Evolutionary conservation across 2,113 vertebrate genomes (phyloP).

Genomic region (Mugil cephalus): DNA sequence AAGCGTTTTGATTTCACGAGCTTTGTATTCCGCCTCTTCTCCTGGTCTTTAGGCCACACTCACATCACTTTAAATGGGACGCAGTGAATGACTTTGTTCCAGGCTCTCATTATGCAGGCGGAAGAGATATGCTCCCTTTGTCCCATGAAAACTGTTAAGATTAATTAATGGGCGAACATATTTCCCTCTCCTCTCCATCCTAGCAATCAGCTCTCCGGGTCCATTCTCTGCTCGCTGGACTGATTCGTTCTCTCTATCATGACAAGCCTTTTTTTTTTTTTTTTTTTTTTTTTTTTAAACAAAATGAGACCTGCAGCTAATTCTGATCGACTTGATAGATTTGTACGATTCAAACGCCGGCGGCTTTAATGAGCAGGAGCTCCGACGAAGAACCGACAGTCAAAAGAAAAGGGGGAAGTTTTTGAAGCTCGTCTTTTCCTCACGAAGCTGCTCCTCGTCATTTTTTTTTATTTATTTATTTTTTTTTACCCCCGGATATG

Average conservation of each 20-base stretch:
- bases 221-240: conserved; percentile 70
- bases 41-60: conserved; percentile 45
- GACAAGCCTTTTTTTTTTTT: conserved; percentile 54
- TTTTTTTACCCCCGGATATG: conserved; percentile 44
- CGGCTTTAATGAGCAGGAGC: conserved; percentile 66
- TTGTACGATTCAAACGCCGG: conserved; percentile 61
- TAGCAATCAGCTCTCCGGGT: conserved; percentile 65
- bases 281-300: conserved; percentile 22
- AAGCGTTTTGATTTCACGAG: conserved; percentile 28
- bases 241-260: conserved; percentile 64
- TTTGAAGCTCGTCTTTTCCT: conserved; percentile 42
- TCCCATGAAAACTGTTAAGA: conserved; percentile 78
- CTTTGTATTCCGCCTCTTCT: conserved; percentile 34
- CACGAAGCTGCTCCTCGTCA: conserved; percentile 42
- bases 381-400: conserved; percentile 67
- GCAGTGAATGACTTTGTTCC: conserved; percentile 74
- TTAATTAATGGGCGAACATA: conserved; percentile 81
- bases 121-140: conserved; percentile 74
- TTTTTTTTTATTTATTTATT: conserved; percentile 39
- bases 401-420: conserved; percentile 39
- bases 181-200: conserved; percentile 65
- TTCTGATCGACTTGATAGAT: conserved; percentile 79
- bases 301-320: conserved; percentile 76
- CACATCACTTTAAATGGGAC: conserved; percentile 58
- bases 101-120: conserved; percentile 73